phyloP scores from a whole-genome alignment of 2,113 vertebrate genomes.

The Pomatorhinus ruficollis region DNA sequence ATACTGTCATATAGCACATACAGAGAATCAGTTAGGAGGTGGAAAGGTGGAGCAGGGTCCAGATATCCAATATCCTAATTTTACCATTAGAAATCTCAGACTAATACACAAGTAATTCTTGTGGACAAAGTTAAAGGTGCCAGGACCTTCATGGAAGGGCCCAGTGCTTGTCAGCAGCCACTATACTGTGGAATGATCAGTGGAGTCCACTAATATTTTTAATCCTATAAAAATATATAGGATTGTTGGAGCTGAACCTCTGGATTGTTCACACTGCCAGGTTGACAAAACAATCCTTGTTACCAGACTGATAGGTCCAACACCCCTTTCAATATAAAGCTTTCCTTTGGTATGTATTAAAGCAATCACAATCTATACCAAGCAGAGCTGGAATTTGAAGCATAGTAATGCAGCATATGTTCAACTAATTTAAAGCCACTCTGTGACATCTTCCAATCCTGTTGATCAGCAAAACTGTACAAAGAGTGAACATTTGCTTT shows the following conservation, averaged over 20 bases:
- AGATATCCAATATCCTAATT: neutral
- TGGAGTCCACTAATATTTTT: neutral
- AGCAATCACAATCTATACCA: neutral
- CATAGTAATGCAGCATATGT: neutral
- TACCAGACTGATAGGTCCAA: neutral
- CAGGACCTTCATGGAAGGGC: neutral
- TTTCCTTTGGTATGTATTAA: neutral
- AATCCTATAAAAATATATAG: neutral
- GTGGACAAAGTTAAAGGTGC: neutral
- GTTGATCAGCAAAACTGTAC: neutral
- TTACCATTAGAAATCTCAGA: neutral
- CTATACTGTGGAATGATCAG: neutral
- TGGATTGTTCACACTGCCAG: neutral
- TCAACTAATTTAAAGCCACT: neutral
- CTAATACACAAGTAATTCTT: neutral
- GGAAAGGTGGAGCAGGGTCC: neutral
- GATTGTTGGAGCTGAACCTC: neutral
- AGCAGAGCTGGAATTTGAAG: neutral
- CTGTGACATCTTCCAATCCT: neutral
- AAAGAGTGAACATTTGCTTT: neutral
- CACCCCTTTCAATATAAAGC: neutral
- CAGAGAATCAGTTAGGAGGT: neutral
- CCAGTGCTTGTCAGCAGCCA: neutral
- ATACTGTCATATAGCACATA: neutral
- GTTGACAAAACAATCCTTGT: neutral